Conservation (phyloP, 2,797 vertebrate genomes). For the Lagocephalus sceleratus region DNA sequence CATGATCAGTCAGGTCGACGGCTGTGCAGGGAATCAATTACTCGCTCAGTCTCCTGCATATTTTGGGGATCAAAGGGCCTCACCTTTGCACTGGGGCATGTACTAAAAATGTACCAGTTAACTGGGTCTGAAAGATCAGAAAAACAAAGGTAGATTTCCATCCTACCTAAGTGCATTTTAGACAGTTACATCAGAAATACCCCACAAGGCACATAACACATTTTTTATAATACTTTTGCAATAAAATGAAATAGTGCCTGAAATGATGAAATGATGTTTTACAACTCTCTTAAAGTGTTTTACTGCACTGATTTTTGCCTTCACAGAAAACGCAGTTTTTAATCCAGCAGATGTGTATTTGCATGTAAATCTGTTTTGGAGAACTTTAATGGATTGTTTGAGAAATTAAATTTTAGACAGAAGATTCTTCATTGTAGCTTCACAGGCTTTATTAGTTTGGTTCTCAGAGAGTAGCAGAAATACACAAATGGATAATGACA, state of each 20-base stretch:
- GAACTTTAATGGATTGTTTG: conserved; percentile 9
- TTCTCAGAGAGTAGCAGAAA: no score
- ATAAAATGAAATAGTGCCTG: conserved; percentile 52
- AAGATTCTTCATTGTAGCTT: no score
- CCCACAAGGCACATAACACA: conserved; percentile 41
- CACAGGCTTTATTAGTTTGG: no score
- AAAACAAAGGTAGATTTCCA: conserved; percentile 54
- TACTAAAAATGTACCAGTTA: conserved; percentile 61
- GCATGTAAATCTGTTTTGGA: background rate
- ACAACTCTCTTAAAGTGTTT: conserved; percentile 22
- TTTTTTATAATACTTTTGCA: conserved; percentile 38
- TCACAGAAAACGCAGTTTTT: conserved; percentile 25
- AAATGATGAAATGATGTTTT: conserved; percentile 40
- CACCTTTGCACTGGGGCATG: conserved; percentile 56
- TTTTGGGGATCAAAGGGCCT: conserved; percentile 55
- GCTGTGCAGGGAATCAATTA: conserved; percentile 57
- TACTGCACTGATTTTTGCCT: conserved; percentile 11
- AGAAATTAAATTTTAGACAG: no score
- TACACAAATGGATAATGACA: no score
- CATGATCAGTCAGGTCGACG: conserved; percentile 9
- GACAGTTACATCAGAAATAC: conserved; percentile 55
- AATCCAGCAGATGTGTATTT: background rate
- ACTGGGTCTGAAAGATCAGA: conserved; percentile 34
- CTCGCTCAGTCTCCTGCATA: conserved; percentile 42
- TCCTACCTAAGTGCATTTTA: conserved; percentile 45